Evolutionary conservation across 2,113 vertebrate genomes (phyloP).

Genomic region (Scolopax mira): DNA sequence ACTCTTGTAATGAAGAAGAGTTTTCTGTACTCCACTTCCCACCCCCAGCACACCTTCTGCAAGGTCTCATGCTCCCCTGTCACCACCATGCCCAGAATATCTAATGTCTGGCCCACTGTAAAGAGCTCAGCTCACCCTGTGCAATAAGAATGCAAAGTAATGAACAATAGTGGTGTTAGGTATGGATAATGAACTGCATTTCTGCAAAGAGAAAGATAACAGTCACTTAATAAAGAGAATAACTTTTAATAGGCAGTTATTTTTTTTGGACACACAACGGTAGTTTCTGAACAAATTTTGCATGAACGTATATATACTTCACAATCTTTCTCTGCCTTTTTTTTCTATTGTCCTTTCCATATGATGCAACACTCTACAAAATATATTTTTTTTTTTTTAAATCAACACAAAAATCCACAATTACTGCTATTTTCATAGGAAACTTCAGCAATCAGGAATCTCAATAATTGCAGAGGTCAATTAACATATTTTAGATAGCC

Average conservation of each 20-base stretch:
- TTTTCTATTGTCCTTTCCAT: background rate
- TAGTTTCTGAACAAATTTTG: constrained; percentile 4
- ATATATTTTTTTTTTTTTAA: background rate
- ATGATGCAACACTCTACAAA: background rate
- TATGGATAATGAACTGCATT: background rate
- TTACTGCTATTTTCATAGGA: background rate
- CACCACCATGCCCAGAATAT: background rate
- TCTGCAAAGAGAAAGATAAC: background rate
- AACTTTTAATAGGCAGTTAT: constrained; percentile 47
- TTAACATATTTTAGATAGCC: background rate
- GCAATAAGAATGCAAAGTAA: background rate
- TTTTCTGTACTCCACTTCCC: background rate
- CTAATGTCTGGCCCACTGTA: background rate
- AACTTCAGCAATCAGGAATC: background rate
- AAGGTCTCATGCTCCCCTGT: background rate
- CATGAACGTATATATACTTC: background rate
- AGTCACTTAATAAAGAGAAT: background rate
- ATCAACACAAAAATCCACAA: background rate
- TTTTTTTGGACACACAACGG: background rate
- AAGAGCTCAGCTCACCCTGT: background rate
- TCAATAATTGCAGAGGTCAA: background rate
- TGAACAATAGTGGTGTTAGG: background rate
- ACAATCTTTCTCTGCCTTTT: background rate
- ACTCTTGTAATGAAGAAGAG: background rate
- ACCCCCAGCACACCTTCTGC: background rate